These are phyloP conservation scores for Crotalus helleri DNA, from an alignment of 2,113 vertebrate genomes.

Conservation along the genomic window DNA sequence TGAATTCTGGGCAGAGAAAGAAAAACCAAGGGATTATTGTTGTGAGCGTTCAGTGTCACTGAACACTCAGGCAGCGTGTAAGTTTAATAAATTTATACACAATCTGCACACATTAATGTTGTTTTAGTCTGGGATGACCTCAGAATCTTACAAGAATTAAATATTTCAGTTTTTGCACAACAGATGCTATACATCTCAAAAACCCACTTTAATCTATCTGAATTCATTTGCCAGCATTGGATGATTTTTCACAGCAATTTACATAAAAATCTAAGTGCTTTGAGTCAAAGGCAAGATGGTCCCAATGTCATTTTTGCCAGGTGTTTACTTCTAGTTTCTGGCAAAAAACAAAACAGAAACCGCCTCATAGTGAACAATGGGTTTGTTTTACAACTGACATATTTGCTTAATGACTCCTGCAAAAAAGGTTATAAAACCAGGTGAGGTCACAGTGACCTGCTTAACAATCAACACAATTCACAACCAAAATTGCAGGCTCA, in stretches of 20 bases:
- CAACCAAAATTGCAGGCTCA: background rate
- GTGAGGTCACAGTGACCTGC: background rate
- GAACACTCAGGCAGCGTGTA: background rate
- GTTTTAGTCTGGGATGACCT: background rate
- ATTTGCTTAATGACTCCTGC: background rate
- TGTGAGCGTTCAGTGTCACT: background rate
- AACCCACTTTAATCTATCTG: background rate
- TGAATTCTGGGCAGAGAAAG: background rate
- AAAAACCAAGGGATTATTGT: background rate
- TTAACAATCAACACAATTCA: background rate
- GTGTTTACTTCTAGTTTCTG: background rate
- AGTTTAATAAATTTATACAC: background rate
- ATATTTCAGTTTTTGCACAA: background rate
- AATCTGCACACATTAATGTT: background rate
- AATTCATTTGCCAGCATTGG: background rate
- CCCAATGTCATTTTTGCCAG: background rate
- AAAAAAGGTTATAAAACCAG: background rate
- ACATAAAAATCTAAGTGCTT: background rate
- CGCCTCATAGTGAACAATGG: background rate
- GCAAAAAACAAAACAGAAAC: background rate
- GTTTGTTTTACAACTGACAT: background rate
- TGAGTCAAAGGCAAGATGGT: background rate
- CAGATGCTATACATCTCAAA: background rate
- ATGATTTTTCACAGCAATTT: background rate
- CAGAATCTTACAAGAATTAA: background rate